Evolutionary conservation across 2,797 vertebrate species (phyloP).

Genomic region (Crax fasciolata): DNA sequence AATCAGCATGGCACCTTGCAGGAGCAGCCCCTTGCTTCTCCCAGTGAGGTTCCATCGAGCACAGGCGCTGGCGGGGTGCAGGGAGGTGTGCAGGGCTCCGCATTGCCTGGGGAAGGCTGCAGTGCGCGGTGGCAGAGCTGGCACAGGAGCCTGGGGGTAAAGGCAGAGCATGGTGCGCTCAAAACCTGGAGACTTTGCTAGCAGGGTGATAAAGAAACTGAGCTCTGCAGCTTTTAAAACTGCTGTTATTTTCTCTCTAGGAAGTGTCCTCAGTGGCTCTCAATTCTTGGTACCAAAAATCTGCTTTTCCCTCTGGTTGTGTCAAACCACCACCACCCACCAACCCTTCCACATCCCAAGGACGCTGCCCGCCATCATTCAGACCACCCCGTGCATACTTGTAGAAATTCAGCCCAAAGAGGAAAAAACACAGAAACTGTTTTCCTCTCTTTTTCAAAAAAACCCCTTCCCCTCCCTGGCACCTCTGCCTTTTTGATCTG

Average conservation of each 20-base stretch:
- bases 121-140: not conserved
- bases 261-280: not conserved
- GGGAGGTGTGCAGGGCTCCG: accelerated
- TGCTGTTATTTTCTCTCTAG: not conserved
- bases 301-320: not conserved
- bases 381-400: no score
- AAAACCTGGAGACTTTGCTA: not conserved
- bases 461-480: not conserved
- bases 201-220: not conserved
- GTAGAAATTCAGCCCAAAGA: not conserved
- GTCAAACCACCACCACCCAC: not conserved
- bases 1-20: accelerated
- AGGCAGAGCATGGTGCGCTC: accelerated
- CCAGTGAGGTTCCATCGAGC: accelerated
- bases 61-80: no score
- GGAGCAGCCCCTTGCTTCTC: not conserved
- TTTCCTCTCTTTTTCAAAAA: not conserved
- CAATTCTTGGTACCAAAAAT: not conserved
- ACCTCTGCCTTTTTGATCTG: not conserved
- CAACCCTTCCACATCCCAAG: not conserved
- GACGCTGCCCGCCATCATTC: not conserved
- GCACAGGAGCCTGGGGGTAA: accelerated
- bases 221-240: not conserved
- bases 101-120: accelerated
- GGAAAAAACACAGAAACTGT: not conserved